Conservation (phyloP, 2,113 vertebrate species). For the Mus spicilegus region DNA sequence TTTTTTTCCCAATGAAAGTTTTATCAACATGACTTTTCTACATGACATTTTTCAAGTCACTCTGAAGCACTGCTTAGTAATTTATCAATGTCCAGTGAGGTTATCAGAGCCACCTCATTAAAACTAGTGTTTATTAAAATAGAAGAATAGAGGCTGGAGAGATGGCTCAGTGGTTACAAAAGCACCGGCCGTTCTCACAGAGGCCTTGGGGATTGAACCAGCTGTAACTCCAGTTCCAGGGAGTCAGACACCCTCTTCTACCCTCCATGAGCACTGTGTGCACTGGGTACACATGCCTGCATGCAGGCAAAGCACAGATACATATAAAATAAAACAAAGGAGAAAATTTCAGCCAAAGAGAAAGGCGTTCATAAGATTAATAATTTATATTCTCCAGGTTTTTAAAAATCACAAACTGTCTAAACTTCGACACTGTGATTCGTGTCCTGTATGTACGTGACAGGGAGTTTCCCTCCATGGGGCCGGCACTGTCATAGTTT, state of each 20-base stretch:
- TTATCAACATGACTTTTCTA: not conserved
- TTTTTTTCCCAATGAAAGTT: not conserved
- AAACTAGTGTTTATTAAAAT: not conserved
- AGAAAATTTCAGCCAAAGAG: not conserved
- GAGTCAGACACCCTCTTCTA: not conserved
- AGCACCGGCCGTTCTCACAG: not conserved
- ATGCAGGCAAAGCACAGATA: not conserved
- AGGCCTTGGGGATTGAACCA: not conserved
- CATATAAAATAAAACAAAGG: not conserved
- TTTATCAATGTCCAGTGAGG: not conserved
- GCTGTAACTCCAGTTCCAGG: not conserved
- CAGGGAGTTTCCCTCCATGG: accelerated
- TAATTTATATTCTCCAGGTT: not conserved
- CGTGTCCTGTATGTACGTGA: accelerated
- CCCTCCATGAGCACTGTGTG: not conserved
- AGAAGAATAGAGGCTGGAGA: not conserved
- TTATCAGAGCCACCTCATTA: not conserved
- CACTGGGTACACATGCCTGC: not conserved
- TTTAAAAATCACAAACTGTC: not conserved
- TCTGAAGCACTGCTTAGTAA: not conserved
- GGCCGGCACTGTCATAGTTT: not conserved
- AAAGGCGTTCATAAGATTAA: not conserved
- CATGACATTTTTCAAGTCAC: not conserved
- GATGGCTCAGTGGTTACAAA: not conserved
- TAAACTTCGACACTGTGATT: not conserved